Percentiles rank a stretch among this genome's conserved stretches.
phyloP scores from a whole-genome alignment of 1,140 invertebrate genomes.

The Bombyx mori region ASM3026992v2 NC_085131.1:1513501-1514000 shows the following conservation, averaged over 20 bases:
- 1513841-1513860: conserved; percentile 21
- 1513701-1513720: too few species aligned
- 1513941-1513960: conserved; percentile 31
- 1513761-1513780: too few species aligned
- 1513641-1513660: too few species aligned
- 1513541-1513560: neutral
- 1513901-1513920: conserved; percentile 33
- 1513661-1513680: too few species aligned
- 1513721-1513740: too few species aligned
- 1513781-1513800: too few species aligned
- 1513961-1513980: conserved; percentile 61
- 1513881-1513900: conserved; percentile 37
- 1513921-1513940: conserved; percentile 49
- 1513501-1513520: conserved; percentile 3
- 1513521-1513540: neutral
- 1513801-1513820: neutral
- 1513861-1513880: conserved; percentile 42
- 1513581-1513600: neutral
- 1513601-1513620: too few species aligned
- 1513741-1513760: too few species aligned
- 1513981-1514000: conserved; percentile 58
- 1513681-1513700: too few species aligned
- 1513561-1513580: neutral
- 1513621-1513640: too few species aligned
- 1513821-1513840: conserved; percentile 17